phyloP scores from a whole-genome alignment of 2,113 vertebrate species.

The Lasiurus cinereus region DNA sequence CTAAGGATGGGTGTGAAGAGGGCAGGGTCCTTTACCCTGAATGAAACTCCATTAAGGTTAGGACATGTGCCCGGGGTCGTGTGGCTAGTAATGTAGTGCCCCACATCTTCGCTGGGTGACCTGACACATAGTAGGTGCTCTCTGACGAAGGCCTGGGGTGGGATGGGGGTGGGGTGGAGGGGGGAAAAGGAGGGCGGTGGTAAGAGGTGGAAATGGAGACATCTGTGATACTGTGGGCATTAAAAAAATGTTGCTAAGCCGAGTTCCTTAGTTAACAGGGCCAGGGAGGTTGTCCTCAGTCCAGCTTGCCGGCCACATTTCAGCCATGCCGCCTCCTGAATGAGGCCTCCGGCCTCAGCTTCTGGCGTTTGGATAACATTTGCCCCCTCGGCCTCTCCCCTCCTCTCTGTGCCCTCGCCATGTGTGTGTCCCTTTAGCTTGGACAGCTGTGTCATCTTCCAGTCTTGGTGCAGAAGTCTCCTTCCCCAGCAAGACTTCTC shows the following conservation, averaged over 20 bases:
- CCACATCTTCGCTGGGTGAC: background rate
- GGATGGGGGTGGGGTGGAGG: too few relatives aligned
- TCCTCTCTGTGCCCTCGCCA: background rate
- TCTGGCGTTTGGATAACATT: background rate
- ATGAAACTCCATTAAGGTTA: background rate
- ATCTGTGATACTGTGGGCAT: too few relatives aligned
- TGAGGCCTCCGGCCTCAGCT: background rate
- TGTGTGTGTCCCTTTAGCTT: background rate
- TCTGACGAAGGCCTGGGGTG: too few relatives aligned
- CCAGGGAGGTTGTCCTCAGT: background rate
- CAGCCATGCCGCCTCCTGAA: background rate
- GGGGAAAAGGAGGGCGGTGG: too few relatives aligned
- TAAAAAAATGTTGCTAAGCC: background rate
- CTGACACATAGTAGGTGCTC: background rate
- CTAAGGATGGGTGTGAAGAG: background rate
- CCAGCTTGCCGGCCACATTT: background rate
- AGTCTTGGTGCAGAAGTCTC: background rate
- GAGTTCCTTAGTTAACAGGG: background rate
- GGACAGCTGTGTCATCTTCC: background rate
- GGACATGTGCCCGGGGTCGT: background rate
- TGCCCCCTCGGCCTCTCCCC: background rate
- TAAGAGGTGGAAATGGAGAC: too few relatives aligned
- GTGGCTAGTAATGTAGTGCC: background rate
- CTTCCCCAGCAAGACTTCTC: background rate
- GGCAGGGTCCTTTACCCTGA: background rate